A percentile compares a stretch with the other conserved stretches of the same genome.
phyloP scores from a whole-genome alignment of 1,140 invertebrate genomes.

The Neodiprion fabricii region DNA sequence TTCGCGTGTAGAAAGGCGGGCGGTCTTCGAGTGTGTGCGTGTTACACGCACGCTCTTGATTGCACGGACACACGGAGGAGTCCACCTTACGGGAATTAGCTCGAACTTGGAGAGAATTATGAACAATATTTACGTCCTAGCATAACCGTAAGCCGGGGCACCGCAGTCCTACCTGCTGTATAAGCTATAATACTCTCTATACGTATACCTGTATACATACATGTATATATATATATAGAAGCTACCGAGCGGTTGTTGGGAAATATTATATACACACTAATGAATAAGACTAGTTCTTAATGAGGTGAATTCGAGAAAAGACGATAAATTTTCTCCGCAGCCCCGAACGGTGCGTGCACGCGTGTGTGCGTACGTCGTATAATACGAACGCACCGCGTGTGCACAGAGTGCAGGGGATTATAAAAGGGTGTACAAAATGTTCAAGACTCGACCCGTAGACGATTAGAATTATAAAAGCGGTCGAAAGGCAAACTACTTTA shows the following conservation, averaged over 20 bases:
- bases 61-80: background rate
- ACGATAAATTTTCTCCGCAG: background rate
- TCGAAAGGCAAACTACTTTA: background rate
- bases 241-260: background rate
- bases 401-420: too few species aligned
- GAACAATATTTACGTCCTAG: background rate
- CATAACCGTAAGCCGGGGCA: background rate
- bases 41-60: too few species aligned
- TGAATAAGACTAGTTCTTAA: conserved; percentile 1
- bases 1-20: too few species aligned
- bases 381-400: too few species aligned
- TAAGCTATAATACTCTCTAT: too few species aligned
- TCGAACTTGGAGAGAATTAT: background rate
- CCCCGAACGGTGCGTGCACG: background rate
- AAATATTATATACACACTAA: background rate
- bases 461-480: too few species aligned
- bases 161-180: too few species aligned
- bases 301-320: background rate
- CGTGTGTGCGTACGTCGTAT: too few species aligned
- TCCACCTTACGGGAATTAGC: background rate
- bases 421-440: too few species aligned
- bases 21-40: too few species aligned
- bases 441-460: too few species aligned
- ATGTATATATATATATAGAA: background rate
- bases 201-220: background rate